These are phyloP conservation scores for Cheilosia soror DNA, from an alignment of 2,888 invertebrate genomes.

Conservation along the genomic window DNA sequence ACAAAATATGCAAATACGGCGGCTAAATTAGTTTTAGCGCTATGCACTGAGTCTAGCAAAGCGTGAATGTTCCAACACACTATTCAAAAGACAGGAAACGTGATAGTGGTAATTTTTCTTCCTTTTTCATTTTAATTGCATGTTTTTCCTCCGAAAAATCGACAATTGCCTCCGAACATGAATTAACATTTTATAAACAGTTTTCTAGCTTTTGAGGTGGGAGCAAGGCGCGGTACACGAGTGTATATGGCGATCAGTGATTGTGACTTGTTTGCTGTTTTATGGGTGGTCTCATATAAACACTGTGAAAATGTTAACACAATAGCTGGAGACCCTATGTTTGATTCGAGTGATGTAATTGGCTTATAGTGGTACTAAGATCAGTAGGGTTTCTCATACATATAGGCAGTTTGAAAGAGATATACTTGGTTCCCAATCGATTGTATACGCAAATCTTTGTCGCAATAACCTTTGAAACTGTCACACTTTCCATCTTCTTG, in stretches of 20 bases:
- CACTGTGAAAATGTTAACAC: no score
- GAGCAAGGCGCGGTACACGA: not conserved
- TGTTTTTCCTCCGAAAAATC: conserved; percentile 74
- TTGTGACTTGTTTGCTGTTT: conserved; percentile 18
- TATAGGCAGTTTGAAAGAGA: no score
- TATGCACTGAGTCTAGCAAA: conserved; percentile 60
- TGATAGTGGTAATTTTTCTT: conserved; percentile 68
- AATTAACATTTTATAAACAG: conserved; percentile 75
- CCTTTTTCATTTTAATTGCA: conserved; percentile 72
- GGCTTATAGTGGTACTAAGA: no score
- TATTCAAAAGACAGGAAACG: conserved; percentile 74
- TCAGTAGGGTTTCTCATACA: no score
- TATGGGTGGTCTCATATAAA: not conserved
- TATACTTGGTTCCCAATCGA: no score
- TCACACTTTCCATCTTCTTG: no score
- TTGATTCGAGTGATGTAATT: no score
- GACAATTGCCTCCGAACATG: conserved; percentile 73
- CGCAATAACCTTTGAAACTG: no score
- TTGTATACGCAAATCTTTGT: no score
- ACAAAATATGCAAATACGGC: conserved; percentile 74
- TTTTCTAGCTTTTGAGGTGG: conserved; percentile 11
- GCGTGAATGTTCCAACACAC: conserved; percentile 72
- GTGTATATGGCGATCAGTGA: conserved; percentile 22
- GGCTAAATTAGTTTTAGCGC: conserved; percentile 73
- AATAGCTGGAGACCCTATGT: not conserved